phyloP scores from a whole-genome alignment of 2,113 vertebrate species.

The Emydocephalus ijimae region DNA sequence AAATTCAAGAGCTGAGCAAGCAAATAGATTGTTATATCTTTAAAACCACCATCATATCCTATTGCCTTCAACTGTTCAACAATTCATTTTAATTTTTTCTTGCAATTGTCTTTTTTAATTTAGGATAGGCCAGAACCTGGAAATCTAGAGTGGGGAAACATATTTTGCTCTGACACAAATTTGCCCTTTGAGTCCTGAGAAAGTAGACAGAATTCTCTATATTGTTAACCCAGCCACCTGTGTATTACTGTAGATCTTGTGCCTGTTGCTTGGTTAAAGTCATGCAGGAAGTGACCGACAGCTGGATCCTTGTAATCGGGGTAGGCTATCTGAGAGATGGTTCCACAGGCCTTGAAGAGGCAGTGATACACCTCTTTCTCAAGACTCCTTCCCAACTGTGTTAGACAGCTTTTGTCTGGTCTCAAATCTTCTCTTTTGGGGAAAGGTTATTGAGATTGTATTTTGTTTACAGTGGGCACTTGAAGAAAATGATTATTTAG shows the following conservation, averaged over 20 bases:
- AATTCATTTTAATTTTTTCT: neutral
- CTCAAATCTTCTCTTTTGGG: neutral
- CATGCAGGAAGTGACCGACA: neutral
- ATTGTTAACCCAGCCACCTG: neutral
- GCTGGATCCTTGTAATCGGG: neutral
- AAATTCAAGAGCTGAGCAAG: neutral
- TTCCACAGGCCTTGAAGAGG: neutral
- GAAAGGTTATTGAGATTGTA: neutral
- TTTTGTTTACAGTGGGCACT: neutral
- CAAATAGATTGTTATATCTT: neutral
- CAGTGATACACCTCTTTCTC: neutral
- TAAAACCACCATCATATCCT: neutral
- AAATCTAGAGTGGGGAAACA: neutral
- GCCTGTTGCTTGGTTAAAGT: neutral
- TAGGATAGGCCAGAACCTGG: neutral
- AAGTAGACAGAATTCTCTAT: neutral
- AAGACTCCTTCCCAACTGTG: neutral
- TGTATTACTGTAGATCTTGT: neutral
- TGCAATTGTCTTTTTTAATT: neutral
- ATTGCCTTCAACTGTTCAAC: neutral
- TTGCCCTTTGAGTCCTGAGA: neutral
- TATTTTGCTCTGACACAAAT: neutral
- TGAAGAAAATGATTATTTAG: neutral
- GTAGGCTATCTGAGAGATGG: neutral
- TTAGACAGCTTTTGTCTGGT: no score